Conservation (phyloP, 2,113 vertebrate species). For the Argyrosomus japonicus region DNA sequence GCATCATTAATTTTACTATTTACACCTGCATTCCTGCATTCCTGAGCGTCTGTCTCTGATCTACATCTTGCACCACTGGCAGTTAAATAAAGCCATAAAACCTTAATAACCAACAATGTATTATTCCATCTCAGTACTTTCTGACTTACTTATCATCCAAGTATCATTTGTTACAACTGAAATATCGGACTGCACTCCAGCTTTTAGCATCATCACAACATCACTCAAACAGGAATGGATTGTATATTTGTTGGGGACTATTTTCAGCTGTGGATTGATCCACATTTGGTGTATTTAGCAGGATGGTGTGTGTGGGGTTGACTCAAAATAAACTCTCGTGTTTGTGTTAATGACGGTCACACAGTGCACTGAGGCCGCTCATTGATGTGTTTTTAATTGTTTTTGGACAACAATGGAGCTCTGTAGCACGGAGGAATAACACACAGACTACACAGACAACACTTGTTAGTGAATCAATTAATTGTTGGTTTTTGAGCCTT, state of each 20-base stretch:
- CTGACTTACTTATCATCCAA: neutral
- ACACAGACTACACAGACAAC: neutral
- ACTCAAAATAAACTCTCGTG: slow-evolving; percentile 27
- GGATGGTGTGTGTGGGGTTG: slow-evolving; percentile 6
- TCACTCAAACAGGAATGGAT: slow-evolving; percentile 37
- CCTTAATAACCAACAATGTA: neutral
- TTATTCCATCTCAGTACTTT: neutral
- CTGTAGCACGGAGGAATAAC: neutral
- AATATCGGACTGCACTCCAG: neutral
- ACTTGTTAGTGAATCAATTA: neutral
- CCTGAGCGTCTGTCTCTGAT: neutral
- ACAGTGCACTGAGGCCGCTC: neutral
- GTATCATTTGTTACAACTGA: neutral
- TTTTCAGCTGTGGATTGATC: slow-evolving; percentile 20
- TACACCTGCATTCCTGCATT: too few species aligned
- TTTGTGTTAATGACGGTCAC: slow-evolving; percentile 11
- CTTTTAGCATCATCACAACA: slow-evolving; percentile 20
- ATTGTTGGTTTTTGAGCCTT: neutral
- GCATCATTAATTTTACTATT: slow-evolving; percentile 11
- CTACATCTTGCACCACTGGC: neutral
- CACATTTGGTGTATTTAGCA: slow-evolving; percentile 33
- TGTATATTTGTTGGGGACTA: slow-evolving; percentile 12
- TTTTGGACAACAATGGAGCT: too few species aligned
- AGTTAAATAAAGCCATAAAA: neutral
- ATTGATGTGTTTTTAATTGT: too few species aligned